Base-by-base conservation (phyloP, 2,888 invertebrate species). In the Dyspetes luteomarginatus region DNA sequence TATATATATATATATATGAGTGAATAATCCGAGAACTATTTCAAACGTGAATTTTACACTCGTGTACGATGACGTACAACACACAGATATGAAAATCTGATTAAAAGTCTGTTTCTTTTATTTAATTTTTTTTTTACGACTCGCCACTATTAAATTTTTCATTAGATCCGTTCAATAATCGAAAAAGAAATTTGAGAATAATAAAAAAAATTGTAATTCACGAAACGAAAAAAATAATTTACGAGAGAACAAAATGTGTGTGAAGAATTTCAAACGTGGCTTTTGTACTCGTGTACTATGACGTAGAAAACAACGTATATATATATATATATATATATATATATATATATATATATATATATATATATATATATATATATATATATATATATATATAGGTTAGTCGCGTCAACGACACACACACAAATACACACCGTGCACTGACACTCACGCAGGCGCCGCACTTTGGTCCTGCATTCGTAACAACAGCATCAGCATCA, bases 391-490 rank as follows among this genome's bases (percentile, higher is more conserved):
- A 19, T 24, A 2, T 43, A 7, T 64, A 15, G 56, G 71, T n/a
- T 64, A 36, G 36, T 0, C 41, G 48, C n/a, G 67, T 26, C 45
- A 68, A 73, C 45, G 72, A 62, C 36, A 36, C 36, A 36, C 36
- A 36, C 36, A 67, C 45, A 62, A 7, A 36, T 12, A 36, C 36
- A 36, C 36, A 67, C 45, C 52, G 22, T 52, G 67, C 72, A 73
- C 72, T 45, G 30, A 68, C 52, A 45, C 36, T 48, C 22, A 73
- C 78, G 78, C 78, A 78, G 68, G 68, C 73, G 73, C 68, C 15
- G 68, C 60, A 56, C 67, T 71, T 28, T 45, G 62, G 43, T 67
- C 72, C 72, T 58, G 52, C 45, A 73, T 60, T 43, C 60, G 67
- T 65, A 52, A 45, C 52, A 45, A 52, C 36, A 17, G 64, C 45